A percentile compares a stretch with the other conserved stretches of the same genome.
phyloP scores from a whole-genome alignment of 2,888 invertebrate species.

The Pilophorus perplexus region DNA sequence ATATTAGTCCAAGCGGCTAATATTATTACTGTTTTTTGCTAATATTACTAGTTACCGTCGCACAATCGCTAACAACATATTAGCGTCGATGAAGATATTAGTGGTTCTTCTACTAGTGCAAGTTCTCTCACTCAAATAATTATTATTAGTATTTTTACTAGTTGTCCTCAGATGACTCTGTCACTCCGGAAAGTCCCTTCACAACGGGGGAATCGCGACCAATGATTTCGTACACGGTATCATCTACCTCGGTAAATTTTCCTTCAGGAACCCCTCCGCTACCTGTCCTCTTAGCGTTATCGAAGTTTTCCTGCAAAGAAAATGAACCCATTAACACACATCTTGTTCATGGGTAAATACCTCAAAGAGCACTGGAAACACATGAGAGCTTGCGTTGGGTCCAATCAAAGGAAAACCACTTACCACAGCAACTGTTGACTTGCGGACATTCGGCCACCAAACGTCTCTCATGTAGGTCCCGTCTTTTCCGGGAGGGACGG shows the following conservation, averaged over 20 bases:
- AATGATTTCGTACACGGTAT: not conserved
- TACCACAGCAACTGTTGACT: not conserved
- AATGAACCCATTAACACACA: too few species aligned
- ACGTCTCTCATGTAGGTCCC: slow-evolving; percentile 3
- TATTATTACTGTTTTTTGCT: too few species aligned
- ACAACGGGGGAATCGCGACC: not conserved
- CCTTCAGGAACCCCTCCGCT: not conserved
- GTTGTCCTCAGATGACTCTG: not conserved
- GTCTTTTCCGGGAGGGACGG: not conserved
- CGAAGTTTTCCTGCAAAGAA: not conserved
- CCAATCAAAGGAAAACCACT: not conserved
- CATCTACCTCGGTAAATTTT: slow-evolving; percentile 1
- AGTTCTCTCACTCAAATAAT: too few species aligned
- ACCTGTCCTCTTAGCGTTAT: not conserved
- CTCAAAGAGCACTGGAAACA: too few species aligned
- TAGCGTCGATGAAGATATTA: too few species aligned
- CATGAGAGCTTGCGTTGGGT: too few species aligned
- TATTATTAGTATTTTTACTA: too few species aligned
- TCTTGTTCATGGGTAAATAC: too few species aligned
- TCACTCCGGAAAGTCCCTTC: slow-evolving; percentile 5
- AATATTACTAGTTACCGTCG: too few species aligned
- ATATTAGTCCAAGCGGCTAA: too few species aligned
- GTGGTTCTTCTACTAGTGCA: too few species aligned
- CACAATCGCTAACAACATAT: too few species aligned
- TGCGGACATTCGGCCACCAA: slow-evolving; percentile 1